Evolutionary conservation across 1,140 invertebrate species (phyloP).

Genomic region (Atta cephalotes): DNA sequence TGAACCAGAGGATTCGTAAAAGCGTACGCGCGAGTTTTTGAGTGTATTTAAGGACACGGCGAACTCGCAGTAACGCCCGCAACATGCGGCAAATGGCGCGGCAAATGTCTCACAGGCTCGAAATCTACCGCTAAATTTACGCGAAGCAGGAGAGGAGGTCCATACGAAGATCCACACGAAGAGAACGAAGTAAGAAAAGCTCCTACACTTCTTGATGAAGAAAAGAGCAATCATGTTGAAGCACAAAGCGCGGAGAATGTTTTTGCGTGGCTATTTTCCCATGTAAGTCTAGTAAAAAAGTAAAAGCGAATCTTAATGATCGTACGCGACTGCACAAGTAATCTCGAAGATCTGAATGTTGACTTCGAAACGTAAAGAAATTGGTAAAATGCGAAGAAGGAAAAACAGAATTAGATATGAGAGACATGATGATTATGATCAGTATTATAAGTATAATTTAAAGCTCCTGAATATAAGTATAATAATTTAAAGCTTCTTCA

Average conservation of each 20-base stretch:
- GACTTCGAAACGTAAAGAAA: neutral
- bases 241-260: neutral
- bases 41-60: conserved; percentile 44
- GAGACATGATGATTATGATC: neutral
- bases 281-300: neutral
- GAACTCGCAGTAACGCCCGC: conserved; percentile 39
- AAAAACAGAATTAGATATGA: neutral
- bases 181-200: neutral
- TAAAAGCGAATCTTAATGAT: conserved; percentile 18
- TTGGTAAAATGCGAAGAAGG: neutral
- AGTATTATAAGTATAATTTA: neutral
- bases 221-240: conserved; percentile 16
- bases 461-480: no score
- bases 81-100: conserved; percentile 76
- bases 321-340: neutral
- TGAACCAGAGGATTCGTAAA: conserved; percentile 16
- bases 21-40: conserved; percentile 4
- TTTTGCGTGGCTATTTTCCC: conserved; percentile 34
- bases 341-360: neutral
- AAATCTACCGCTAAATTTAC: conserved; percentile 78
- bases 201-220: neutral
- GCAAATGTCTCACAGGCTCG: conserved; percentile 71
- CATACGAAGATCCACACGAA: conserved; percentile 23
- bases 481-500: no score
- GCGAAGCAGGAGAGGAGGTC: conserved; percentile 53